Evolutionary conservation across 1,140 invertebrate genomes (phyloP).

Genomic region (Drosophila prosaltans): DNA sequence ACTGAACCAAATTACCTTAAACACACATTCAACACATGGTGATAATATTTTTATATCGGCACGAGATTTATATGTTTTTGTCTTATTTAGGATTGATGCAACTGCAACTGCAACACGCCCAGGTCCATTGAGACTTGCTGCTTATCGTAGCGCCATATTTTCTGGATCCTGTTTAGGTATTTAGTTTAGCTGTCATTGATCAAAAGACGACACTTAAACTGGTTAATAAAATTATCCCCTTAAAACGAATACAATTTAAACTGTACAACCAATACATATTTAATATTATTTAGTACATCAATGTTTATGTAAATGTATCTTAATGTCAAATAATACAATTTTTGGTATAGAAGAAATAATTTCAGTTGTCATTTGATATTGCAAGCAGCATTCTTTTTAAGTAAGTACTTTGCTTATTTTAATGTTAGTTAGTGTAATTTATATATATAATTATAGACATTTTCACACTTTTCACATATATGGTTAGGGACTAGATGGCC

Average conservation of each 20-base stretch:
- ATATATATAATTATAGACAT: conserved; percentile 43
- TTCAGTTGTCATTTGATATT: not conserved
- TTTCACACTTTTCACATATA: conserved; percentile 67
- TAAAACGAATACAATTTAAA: conserved; percentile 25
- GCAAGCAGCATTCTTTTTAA: not conserved
- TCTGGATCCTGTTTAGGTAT: not conserved
- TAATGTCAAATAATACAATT: conserved; percentile 2
- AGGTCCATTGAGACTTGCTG: not conserved
- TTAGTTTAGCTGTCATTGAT: conserved; percentile 13
- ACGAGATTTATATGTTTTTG: not conserved
- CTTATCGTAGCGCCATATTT: not conserved
- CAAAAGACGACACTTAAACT: conserved; percentile 34
- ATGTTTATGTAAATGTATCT: not conserved
- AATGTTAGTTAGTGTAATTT: conserved; percentile 18
- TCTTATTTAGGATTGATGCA: not conserved
- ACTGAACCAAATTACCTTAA: conserved; percentile 5
- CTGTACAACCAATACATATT: conserved; percentile 9
- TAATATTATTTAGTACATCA: not conserved
- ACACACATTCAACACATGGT: not conserved
- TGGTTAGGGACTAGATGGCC: conserved; percentile 40
- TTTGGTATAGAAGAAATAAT: not conserved
- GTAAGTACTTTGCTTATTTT: not conserved
- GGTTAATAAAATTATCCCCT: conserved; percentile 1
- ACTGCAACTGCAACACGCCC: conserved; percentile 11
- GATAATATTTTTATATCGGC: not conserved